These are phyloP conservation scores for Hypotaenidia philippensis DNA, from an alignment of 2,797 vertebrate species.

Conservation along the genomic window DNA sequence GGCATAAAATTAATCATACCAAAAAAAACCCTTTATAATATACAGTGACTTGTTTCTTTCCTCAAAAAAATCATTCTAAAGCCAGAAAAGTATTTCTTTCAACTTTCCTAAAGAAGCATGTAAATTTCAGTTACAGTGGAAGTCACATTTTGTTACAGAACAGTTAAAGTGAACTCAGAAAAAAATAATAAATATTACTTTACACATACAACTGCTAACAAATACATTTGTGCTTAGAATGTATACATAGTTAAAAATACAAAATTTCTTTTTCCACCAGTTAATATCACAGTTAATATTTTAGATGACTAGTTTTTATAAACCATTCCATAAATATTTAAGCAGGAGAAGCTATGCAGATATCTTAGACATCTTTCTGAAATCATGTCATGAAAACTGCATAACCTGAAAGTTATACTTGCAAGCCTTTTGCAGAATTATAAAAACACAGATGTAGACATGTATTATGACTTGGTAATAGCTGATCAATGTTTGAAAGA, in stretches of 20 bases:
- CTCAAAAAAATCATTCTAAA: not conserved
- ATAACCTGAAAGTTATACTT: not conserved
- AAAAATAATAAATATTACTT: not conserved
- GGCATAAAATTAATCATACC: not conserved
- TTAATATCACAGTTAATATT: not conserved
- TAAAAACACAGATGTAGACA: not conserved
- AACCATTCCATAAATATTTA: not conserved
- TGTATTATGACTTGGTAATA: not conserved
- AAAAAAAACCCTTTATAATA: not conserved
- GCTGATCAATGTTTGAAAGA: not conserved
- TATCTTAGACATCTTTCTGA: not conserved
- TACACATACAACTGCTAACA: not conserved
- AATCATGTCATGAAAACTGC: not conserved
- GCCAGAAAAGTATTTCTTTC: not conserved
- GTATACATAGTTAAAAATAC: not conserved
- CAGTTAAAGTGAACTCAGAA: not conserved
- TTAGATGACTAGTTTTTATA: not conserved
- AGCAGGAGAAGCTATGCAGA: not conserved
- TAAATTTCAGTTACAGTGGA: not conserved
- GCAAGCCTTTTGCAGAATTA: not conserved
- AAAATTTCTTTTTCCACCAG: not conserved
- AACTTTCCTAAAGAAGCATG: not conserved
- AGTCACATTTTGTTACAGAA: not conserved
- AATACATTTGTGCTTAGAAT: not conserved
- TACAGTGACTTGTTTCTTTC: not conserved